Conservation (phyloP, 2,888 invertebrate species). For the Thalpophila matura region DNA sequence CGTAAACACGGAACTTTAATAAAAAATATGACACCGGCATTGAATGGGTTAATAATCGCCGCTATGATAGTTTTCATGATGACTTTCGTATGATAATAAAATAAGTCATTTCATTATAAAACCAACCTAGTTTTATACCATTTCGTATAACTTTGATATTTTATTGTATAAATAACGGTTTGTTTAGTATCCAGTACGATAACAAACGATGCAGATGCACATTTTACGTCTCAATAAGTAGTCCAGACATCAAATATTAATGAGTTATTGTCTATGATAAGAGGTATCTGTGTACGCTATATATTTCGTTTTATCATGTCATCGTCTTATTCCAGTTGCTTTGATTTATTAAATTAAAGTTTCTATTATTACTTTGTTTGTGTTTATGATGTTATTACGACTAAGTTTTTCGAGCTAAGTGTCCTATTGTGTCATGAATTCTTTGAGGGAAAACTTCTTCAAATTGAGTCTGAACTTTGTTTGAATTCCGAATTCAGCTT, state of each 20-base stretch:
- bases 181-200: slow-evolving; percentile 52
- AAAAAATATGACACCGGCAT: slow-evolving; percentile 27
- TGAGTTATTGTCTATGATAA: slow-evolving; percentile 70
- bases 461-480: slow-evolving; percentile 27
- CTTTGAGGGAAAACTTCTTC: slow-evolving; percentile 13
- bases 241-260: slow-evolving; percentile 68
- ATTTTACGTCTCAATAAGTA: slow-evolving; percentile 64
- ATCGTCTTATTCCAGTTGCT: slow-evolving; percentile 22
- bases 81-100: slow-evolving; percentile 18
- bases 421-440: slow-evolving; percentile 21
- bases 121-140: slow-evolving; percentile 27
- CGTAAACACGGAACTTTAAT: slow-evolving; percentile 44
- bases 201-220: slow-evolving; percentile 44
- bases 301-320: slow-evolving; percentile 54
- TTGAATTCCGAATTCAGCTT: slow-evolving; percentile 11
- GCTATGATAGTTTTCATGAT: slow-evolving; percentile 27
- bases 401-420: neutral
- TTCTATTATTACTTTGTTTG: slow-evolving; percentile 28
- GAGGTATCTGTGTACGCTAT: slow-evolving; percentile 44
- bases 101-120: slow-evolving; percentile 29
- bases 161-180: slow-evolving; percentile 44
- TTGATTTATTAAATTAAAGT: slow-evolving; percentile 39
- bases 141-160: slow-evolving; percentile 27
- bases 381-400: slow-evolving; percentile 11
- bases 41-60: slow-evolving; percentile 30